Base-by-base conservation (phyloP, 2,888 invertebrate genomes). In the Tubiluchus corallicola region DNA sequence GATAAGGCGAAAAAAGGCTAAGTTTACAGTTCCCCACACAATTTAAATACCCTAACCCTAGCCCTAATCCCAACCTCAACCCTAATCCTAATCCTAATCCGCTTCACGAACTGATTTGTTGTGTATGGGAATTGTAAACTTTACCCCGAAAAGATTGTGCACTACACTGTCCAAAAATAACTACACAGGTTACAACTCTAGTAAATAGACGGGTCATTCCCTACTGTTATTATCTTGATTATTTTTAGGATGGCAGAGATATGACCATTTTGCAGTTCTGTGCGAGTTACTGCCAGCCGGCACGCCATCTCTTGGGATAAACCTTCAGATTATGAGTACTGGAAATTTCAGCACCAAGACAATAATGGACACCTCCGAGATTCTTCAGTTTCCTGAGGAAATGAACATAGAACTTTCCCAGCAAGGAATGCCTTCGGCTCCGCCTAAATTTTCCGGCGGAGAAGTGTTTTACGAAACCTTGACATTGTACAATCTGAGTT, bases 201-300 rank as follows among this genome's bases (percentile, higher is more conserved):
- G n/a, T n/a, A n/a, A n/a, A n/a, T n/a, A n/a, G n/a, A n/a, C n/a
- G n/a, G n/a, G n/a, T n/a, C n/a, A n/a, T n/a, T n/a, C n/a, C n/a
- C n/a, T n/a, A n/a, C n/a, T n/a, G n/a, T n/a, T n/a, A n/a, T n/a
- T n/a, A n/a, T n/a, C n/a, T n/a, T n/a, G n/a, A n/a, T n/a, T n/a
- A n/a, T n/a, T n/a, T n/a, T 49, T 56, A 68, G 63, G 66, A 48
- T 40, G 44, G 47, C 50, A 17, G 44, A 58, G 68, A 47, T 69
- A 61, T 54, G 65, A 64, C 48, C 69, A 69, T 52, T 64, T 60
- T 49, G 56, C 62, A 4, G 59, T 64, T 1, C 54, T 70, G 20
- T 69, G 68, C 56, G 69, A 69, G 47, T 52, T 69, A 5, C 53
- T 69, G 2, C 68, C 69, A 2, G 59, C 59, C 20, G 65, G 60